Evolutionary conservation across 2,888 invertebrate species (phyloP).

Genomic region (Eilema caniola): DNA sequence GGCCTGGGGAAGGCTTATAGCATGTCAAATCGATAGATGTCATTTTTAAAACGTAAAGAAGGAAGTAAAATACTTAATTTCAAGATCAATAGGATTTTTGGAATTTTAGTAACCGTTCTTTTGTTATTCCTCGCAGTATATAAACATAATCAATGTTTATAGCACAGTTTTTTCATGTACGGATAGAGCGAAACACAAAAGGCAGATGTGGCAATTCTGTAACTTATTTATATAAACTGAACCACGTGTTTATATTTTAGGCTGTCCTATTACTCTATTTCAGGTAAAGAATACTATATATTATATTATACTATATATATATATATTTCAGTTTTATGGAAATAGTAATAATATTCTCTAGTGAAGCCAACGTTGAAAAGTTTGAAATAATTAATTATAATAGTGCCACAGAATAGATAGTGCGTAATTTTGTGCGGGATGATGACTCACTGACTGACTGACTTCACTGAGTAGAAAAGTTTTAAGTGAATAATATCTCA

Average conservation of each 20-base stretch:
- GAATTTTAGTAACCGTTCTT: not conserved
- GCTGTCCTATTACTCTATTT: not conserved
- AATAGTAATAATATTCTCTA: too few species aligned
- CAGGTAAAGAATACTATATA: too few species aligned
- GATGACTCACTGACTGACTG: too few species aligned
- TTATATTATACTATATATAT: too few species aligned
- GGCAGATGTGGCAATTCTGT: slow-evolving; percentile 4
- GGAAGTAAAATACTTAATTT: not conserved
- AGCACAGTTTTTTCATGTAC: not conserved
- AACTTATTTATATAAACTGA: not conserved
- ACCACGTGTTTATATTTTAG: not conserved
- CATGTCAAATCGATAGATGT: not conserved
- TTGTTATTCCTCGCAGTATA: slow-evolving; percentile 2
- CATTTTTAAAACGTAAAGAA: too few species aligned
- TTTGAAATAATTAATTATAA: too few species aligned
- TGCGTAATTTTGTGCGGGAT: too few species aligned
- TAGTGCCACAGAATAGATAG: too few species aligned
- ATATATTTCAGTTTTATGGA: too few species aligned
- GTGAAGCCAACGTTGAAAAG: too few species aligned
- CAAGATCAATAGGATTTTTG: not conserved
- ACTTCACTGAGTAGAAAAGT: too few species aligned
- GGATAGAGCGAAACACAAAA: slow-evolving; percentile 4
- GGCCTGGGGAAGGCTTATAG: not conserved
- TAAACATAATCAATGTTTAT: slow-evolving; percentile 1
- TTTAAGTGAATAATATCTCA: too few species aligned